Evolutionary conservation across 92 coral and sea anemone species (phyloP), one percentile per base, ranked within the genome.

Genomic region (Nematostella vectensis): DNA sequence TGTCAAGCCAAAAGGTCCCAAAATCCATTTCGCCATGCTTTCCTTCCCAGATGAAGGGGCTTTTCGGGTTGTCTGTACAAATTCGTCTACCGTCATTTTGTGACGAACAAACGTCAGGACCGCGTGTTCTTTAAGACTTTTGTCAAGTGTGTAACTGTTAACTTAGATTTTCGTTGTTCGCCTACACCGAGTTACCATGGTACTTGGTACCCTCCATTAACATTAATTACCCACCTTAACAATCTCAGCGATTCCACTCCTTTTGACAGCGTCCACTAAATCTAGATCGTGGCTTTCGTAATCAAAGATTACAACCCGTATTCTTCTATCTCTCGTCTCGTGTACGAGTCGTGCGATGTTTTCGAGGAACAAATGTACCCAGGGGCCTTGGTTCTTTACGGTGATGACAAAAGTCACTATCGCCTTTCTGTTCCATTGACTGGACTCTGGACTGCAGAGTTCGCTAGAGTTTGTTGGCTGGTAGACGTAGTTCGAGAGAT

Each of bases 401-500:
- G 89, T n/a, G n/a, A n/a, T n/a, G n/a, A n/a, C n/a, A n/a, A n/a
- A n/a, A n/a, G n/a, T 76, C 9, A 82, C 47, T 26, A 82, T 58
- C 1, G 71, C 61, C 4, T 56, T 47, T 53, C 68, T 63, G 40
- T 57, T 57, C 89, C 89, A 82, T 24, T 72, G 74, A 25, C 58
- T 44, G 1, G 37, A 55, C 29, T 28, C 64, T 2, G 80, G 67
- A 50, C 58, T 47, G 45, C 80, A 65, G 9, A 72, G 37, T 4
- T 11, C 33, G n/a, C 25, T 18, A 20, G 29, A 68, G 39, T 57
- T 31, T 19, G 57, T 50, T 49, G 71, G 15, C 23, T 58, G 65
- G 33, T 71, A 77, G 3, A 82, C 52, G 52, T 77, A 77, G 48
- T 82, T 79, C 8, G 91, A 82, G 42, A 82, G 25, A 13, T 62